phyloP scores from a whole-genome alignment of 2,888 invertebrate genomes.

The Chloroclysta siterata region DNA sequence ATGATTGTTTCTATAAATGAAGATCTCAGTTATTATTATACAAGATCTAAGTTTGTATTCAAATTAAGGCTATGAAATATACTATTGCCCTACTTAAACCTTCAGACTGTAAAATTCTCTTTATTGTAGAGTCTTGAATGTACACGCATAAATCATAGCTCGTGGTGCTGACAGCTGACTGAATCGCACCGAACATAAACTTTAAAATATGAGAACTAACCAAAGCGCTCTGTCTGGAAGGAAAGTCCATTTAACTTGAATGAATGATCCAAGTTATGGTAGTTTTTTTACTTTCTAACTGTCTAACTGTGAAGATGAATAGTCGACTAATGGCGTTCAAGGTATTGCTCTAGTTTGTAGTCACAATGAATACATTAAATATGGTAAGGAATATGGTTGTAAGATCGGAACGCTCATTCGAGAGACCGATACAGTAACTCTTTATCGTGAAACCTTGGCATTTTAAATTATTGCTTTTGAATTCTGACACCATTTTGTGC shows the following conservation, averaged over 20 bases:
- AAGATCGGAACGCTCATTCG: slow-evolving; percentile 21
- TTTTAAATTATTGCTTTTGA: slow-evolving; percentile 32
- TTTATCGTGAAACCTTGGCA: slow-evolving; percentile 38
- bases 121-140: slow-evolving; percentile 20
- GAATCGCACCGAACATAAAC: slow-evolving; percentile 4
- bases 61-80: slow-evolving; percentile 5
- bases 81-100: neutral
- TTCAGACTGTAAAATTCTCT: slow-evolving; percentile 17
- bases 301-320: slow-evolving; percentile 14
- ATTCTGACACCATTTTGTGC: slow-evolving; percentile 34
- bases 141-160: slow-evolving; percentile 28
- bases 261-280: slow-evolving; percentile 10
- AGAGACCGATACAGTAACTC: slow-evolving; percentile 23
- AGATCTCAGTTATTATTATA: neutral
- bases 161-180: slow-evolving; percentile 23
- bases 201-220: slow-evolving; percentile 18
- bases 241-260: slow-evolving; percentile 9
- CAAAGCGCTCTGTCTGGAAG: slow-evolving; percentile 1
- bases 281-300: slow-evolving; percentile 10
- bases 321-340: slow-evolving; percentile 5
- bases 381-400: slow-evolving; percentile 7
- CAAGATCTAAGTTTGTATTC: neutral
- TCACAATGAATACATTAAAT: slow-evolving; percentile 8
- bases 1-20: too few species aligned
- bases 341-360: slow-evolving; percentile 5